phyloP scores from a whole-genome alignment of 2,888 invertebrate species.

The Scaptomyza caliginosa region DNA sequence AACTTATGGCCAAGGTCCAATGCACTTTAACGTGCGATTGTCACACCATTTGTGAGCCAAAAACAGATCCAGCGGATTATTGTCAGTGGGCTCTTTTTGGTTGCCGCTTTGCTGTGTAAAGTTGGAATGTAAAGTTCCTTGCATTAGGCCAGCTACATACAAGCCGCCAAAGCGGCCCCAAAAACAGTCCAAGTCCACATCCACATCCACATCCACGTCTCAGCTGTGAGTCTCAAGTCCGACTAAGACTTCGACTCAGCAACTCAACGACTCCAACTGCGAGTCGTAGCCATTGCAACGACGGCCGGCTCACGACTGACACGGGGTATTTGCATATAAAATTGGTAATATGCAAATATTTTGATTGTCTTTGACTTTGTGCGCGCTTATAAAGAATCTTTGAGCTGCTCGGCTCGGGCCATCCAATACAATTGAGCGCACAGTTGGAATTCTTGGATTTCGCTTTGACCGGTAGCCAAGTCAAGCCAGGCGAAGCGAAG shows the following conservation, averaged over 20 bases:
- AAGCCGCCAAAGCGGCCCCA: slow-evolving; percentile 73
- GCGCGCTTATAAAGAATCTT: slow-evolving; percentile 79
- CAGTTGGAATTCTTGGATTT: slow-evolving; percentile 74
- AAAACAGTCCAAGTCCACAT: slow-evolving; percentile 43
- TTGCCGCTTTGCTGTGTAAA: slow-evolving; percentile 57
- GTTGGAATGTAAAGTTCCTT: slow-evolving; percentile 64
- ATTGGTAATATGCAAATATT: slow-evolving; percentile 83
- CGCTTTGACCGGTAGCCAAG: slow-evolving; percentile 31
- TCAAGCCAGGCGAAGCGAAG: too few relatives aligned
- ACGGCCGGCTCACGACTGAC: slow-evolving; percentile 72
- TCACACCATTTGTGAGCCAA: slow-evolving; percentile 65
- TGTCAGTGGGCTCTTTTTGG: slow-evolving; percentile 49
- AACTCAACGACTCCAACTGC: background rate
- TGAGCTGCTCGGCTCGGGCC: slow-evolving; percentile 34
- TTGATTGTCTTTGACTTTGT: slow-evolving; percentile 83
- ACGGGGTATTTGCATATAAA: slow-evolving; percentile 81
- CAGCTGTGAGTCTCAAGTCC: background rate
- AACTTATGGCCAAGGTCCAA: slow-evolving; percentile 50
- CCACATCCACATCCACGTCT: slow-evolving; percentile 21
- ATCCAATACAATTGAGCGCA: slow-evolving; percentile 72
- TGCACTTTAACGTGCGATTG: slow-evolving; percentile 77
- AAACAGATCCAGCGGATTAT: slow-evolving; percentile 37
- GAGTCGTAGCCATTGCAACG: slow-evolving; percentile 48
- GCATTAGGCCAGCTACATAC: slow-evolving; percentile 36
- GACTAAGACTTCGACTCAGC: slow-evolving; percentile 22